These are phyloP conservation scores for Liolophura sinensis DNA, from an alignment of 1,140 invertebrate genomes.

Conservation along the genomic window DNA sequence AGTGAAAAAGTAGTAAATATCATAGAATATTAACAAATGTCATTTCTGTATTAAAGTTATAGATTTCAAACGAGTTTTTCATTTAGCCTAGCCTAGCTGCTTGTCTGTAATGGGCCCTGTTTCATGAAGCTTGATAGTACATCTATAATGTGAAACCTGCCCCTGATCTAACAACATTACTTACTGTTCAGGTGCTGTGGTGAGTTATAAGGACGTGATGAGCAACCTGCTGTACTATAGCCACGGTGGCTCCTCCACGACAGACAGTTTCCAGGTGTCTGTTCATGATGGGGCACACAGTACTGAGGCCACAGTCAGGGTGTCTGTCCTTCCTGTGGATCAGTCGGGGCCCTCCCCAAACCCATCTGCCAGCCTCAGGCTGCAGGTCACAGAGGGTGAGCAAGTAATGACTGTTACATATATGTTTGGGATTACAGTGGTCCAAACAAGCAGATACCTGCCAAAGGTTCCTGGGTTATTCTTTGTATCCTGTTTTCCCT, in stretches of 20 bases:
- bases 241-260: conserved; percentile 27
- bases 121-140: no score
- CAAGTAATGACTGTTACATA: not conserved
- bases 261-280: conserved; percentile 34
- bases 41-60: no score
- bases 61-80: no score
- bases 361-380: conserved; percentile 26
- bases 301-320: conserved; percentile 18
- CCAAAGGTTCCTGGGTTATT: no score
- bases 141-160: no score
- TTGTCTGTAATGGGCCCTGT: no score
- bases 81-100: no score
- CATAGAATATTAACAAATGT: no score
- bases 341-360: conserved; percentile 30
- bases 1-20: no score
- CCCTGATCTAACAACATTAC: not conserved
- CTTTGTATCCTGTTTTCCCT: no score
- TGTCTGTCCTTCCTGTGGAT: conserved; percentile 31
- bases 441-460: no score
- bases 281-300: conserved; percentile 38
- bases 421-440: not conserved
- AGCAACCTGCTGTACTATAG: conserved; percentile 37
- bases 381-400: conserved; percentile 43
- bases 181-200: conserved; percentile 33
- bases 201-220: conserved; percentile 36